Conservation (phyloP, 2,113 vertebrate species). For the Tapirus terrestris region DNA sequence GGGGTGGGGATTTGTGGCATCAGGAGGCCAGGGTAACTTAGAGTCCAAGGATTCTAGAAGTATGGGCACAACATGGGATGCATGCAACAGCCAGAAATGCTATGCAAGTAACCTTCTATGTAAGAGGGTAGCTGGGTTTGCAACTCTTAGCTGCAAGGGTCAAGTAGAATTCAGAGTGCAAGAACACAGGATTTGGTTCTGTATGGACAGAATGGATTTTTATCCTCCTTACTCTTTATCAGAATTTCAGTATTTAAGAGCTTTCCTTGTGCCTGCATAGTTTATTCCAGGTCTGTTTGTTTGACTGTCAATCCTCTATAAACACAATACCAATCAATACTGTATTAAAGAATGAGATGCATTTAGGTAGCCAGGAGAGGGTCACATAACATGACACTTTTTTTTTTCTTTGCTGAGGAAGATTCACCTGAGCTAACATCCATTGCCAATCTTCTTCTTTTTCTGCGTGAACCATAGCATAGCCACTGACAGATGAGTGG, state of each 20-base stretch:
- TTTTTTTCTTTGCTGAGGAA: no score
- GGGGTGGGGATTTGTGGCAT: rapidly evolving
- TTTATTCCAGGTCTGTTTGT: background rate
- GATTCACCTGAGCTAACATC: no score
- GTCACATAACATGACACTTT: background rate
- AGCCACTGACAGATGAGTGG: no score
- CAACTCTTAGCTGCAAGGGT: no score
- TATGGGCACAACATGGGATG: no score
- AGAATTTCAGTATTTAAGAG: background rate
- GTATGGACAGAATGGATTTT: background rate
- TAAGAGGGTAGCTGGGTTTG: background rate
- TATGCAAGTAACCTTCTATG: background rate
- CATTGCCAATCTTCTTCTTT: no score
- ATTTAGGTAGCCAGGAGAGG: background rate
- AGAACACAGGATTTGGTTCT: background rate
- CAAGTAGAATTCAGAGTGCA: background rate
- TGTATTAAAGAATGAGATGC: background rate
- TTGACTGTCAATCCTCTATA: background rate
- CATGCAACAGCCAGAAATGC: background rate
- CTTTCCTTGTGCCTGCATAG: background rate
- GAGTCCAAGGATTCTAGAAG: background rate
- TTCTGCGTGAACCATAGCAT: no score
- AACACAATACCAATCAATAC: rapidly evolving
- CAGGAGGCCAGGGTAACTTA: background rate
- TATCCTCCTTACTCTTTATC: background rate